phyloP scores from a whole-genome alignment of 1,140 invertebrate genomes.

The Grapholita molesta region DNA sequence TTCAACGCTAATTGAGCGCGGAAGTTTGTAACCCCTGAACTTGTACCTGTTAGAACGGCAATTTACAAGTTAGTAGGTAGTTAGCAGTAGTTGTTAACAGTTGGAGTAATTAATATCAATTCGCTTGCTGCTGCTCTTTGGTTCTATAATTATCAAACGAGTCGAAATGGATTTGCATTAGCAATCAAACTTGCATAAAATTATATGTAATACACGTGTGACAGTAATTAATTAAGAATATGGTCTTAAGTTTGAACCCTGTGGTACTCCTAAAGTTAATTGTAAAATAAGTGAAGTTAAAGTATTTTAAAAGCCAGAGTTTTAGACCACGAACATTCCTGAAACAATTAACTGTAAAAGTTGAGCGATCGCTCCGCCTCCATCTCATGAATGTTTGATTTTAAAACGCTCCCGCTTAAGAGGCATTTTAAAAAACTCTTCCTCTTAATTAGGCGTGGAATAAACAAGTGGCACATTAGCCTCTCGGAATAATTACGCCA shows the following conservation, averaged over 20 bases:
- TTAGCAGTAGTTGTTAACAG: constrained; percentile 34
- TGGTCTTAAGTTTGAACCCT: neutral
- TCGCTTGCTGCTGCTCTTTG: neutral
- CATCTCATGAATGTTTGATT: constrained; percentile 71
- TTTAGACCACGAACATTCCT: neutral
- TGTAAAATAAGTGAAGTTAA: constrained; percentile 2
- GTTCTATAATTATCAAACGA: constrained; percentile 10
- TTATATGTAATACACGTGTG: neutral
- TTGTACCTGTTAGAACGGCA: constrained; percentile 57
- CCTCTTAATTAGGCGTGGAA: constrained; percentile 74
- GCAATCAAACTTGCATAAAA: neutral
- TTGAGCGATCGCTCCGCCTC: constrained; percentile 32
- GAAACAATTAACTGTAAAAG: constrained; percentile 33
- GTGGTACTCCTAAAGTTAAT: neutral
- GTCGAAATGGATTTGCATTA: constrained; percentile 5
- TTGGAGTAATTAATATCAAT: constrained; percentile 46
- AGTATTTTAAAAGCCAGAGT: constrained; percentile 1
- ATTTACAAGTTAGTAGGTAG: constrained; percentile 52
- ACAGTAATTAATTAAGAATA: neutral
- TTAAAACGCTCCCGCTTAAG: constrained; percentile 40
- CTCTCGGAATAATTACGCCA: constrained; percentile 67
- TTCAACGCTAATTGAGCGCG: constrained; percentile 66
- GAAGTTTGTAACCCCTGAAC: constrained; percentile 58
- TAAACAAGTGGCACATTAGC: constrained; percentile 74
- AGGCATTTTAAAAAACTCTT: constrained; percentile 62